Conservation (phyloP, 2,888 invertebrate genomes). For the Cataglyphis altisquamis region DNA sequence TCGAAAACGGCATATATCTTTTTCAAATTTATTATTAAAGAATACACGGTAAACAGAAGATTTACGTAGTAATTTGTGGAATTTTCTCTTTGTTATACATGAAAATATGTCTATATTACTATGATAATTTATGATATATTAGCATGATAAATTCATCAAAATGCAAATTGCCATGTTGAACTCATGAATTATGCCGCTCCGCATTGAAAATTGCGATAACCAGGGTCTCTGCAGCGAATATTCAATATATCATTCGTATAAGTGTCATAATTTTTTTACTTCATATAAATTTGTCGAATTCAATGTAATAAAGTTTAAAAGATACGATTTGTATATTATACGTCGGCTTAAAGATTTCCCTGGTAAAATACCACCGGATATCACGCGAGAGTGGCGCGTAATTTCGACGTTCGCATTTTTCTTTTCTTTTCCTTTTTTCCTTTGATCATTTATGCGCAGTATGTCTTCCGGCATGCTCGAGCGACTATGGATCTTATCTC, state of each 20-base stretch:
- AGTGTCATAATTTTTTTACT: slow-evolving; percentile 16
- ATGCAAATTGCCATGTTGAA: slow-evolving; percentile 30
- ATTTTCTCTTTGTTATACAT: neutral
- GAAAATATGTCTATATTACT: slow-evolving; percentile 27
- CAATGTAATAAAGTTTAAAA: slow-evolving; percentile 11
- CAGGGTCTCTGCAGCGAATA: neutral
- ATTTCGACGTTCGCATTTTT: slow-evolving; percentile 21
- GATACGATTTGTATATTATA: neutral
- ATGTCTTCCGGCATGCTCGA: slow-evolving; percentile 17
- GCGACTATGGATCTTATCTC: slow-evolving; percentile 34
- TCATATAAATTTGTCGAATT: slow-evolving; percentile 10
- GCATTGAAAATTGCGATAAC: slow-evolving; percentile 9
- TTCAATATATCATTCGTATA: slow-evolving; percentile 5
- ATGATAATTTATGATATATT: slow-evolving; percentile 34
- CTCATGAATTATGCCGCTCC: slow-evolving; percentile 5
- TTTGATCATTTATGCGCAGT: slow-evolving; percentile 47
- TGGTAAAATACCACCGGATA: neutral
- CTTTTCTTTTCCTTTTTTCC: neutral
- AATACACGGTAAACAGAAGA: neutral
- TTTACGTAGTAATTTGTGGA: neutral
- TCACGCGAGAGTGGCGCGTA: slow-evolving; percentile 15
- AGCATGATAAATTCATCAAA: slow-evolving; percentile 43
- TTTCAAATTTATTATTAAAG: neutral
- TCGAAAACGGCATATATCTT: neutral
- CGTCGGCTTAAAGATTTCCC: slow-evolving; percentile 1